Base-by-base conservation (phyloP, 2,888 invertebrate species). In the Drosophila fulvimacula region DNA sequence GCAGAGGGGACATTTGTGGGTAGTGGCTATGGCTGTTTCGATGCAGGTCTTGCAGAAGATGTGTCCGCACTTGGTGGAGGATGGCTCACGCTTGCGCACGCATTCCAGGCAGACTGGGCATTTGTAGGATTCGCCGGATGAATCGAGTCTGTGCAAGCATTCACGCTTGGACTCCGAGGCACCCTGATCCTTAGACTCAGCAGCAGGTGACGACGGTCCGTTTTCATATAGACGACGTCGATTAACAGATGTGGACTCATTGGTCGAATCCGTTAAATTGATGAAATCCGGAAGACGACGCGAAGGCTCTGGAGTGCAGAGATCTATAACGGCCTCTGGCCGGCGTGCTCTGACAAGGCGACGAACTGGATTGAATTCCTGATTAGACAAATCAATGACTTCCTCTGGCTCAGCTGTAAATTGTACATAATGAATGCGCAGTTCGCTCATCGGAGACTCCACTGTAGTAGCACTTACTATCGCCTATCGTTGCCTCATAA, bases 41-140 rank as follows among this genome's bases (percentile, higher is more conserved):
- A 91, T 88, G 58, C 91, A 91, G 0, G 0, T 11, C 1, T 79
- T 71, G 24, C 91, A 91, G 42, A 87, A 91, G 1, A 91, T 76
- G 51, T 91, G 91, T 0, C 91, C 91, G 56, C 91, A 91, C 30
- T 77, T 69, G 5, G 91, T 91, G 0, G 88, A 69, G 5, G 78
- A 81, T 0, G 91, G 91, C 5, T 81, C 67, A 0, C 77, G 82
- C 0, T 44, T 56, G 0, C 70, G 59, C 1, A 74, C 85, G 0
- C 53, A 34, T 0, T 91, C 91, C 65, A 91, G 69, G 32, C 91
- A 91, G 11, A 91, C 82, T 0, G 91, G 84, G 38, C 91, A 91
- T 41, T 78, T 89, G 61, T 84, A 89, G 1, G 52, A 7, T 0
- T 64, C 58, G 0, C 17, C 38, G 1, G 17, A 11, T 2, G 48